These are phyloP conservation scores for Sinocyclocheilus maitianheensis DNA, from an alignment of 2,113 vertebrate genomes.

Conservation along the genomic window DNA sequence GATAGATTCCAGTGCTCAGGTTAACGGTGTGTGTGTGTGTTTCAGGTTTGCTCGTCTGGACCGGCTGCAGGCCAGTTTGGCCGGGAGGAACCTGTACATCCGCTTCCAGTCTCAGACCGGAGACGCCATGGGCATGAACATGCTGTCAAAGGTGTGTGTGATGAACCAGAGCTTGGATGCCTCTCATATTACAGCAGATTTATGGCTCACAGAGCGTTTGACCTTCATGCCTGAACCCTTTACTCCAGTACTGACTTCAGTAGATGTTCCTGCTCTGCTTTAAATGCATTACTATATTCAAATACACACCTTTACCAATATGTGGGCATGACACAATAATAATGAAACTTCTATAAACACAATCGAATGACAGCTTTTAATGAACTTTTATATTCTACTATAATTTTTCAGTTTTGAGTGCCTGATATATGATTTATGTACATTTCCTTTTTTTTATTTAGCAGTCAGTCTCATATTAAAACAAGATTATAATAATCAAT, in stretches of 20 bases:
- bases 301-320: too few relatives aligned
- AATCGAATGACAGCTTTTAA: too few relatives aligned
- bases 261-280: neutral
- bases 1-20: neutral
- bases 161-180: neutral
- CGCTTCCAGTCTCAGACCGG: slow-evolving; percentile 93
- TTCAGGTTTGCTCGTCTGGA: slow-evolving; percentile 91
- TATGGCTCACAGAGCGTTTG: neutral
- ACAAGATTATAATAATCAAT: too few relatives aligned
- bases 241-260: neutral
- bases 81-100: slow-evolving; percentile 92
- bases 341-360: too few relatives aligned
- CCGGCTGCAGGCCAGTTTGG: slow-evolving; percentile 83
- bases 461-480: too few relatives aligned
- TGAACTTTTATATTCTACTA: too few relatives aligned
- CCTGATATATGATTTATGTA: too few relatives aligned
- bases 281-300: too few relatives aligned
- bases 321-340: too few relatives aligned
- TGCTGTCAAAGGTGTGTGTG: slow-evolving; percentile 88
- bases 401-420: too few relatives aligned
- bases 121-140: slow-evolving; percentile 99
- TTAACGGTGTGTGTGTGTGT: neutral
- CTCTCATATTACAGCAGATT: neutral
- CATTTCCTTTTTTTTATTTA: too few relatives aligned
- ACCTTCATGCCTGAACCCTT: neutral